phyloP scores from a whole-genome alignment of 2,888 invertebrate genomes.

The Scotopteryx bipunctaria region DNA sequence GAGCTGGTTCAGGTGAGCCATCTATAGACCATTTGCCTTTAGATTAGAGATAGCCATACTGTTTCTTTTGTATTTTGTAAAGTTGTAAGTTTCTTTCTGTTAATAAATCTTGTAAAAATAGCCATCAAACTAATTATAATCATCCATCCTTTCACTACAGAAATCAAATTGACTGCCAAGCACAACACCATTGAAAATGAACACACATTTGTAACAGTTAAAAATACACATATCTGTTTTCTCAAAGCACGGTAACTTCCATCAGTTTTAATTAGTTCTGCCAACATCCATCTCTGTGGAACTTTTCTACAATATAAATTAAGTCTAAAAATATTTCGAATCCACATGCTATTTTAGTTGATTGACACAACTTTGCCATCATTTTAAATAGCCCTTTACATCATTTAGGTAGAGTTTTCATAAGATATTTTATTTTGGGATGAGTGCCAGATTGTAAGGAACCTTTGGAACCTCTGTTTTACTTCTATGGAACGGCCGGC shows the following conservation, averaged over 20 bases:
- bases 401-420: background rate
- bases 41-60: background rate
- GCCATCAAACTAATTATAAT: background rate
- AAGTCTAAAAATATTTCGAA: constrained; percentile 28
- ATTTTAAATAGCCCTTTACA: constrained; percentile 7
- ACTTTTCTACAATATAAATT: constrained; percentile 31
- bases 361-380: constrained; percentile 7
- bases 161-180: constrained; percentile 1
- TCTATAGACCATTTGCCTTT: no score
- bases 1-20: no score
- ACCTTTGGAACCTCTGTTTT: no score
- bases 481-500: no score
- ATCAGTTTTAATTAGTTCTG: constrained; percentile 21
- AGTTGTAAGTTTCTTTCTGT: background rate
- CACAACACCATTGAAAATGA: constrained; percentile 9
- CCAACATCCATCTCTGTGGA: constrained; percentile 14
- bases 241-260: constrained; percentile 16
- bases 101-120: background rate
- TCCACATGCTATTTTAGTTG: constrained; percentile 17
- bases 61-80: background rate
- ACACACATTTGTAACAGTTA: constrained; percentile 16
- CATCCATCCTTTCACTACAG: background rate
- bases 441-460: background rate
- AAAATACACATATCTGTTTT: constrained; percentile 23
- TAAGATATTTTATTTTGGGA: background rate